Base-by-base conservation (phyloP, 2,797 vertebrate species). In the Centropyge bicolor region DNA sequence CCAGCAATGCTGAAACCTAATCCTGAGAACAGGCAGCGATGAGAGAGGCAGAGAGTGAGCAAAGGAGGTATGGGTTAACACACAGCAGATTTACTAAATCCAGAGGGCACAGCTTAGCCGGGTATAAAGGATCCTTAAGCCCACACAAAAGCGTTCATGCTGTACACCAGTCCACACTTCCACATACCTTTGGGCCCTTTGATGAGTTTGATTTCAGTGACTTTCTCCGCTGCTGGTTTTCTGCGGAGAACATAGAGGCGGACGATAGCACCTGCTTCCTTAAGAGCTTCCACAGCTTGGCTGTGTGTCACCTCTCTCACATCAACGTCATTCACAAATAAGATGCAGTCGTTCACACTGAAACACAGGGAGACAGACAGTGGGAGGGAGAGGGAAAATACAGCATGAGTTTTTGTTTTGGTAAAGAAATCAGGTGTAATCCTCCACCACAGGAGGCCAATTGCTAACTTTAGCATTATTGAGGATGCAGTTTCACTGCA, bases 1-100 rank as follows among this genome's bases (percentile, higher is more conserved):
- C 97, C 97, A 0, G 97, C 97, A 64, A 98, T 98, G 94, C 97
- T 98, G 93, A 98, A 98, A 59, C 97, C 97, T 82, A 98, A 94
- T 73, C 97, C 97, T 97, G 86, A 65, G 75, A 52, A 81, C 70
- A 70, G 40, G 48, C 76, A 74, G 74, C 22, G n/a, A 79, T 6
- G 74, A 77, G 67, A 73, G 56, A 70, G 61, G 64, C 73, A 80
- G 65, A 70, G 66, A 61, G 40, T 63, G 76, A 89, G 90, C 48
- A 81, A 74, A 86, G 46, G 45, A 81, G 66, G 57, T 62, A 72
- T 40, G 51, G 75, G 86, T 90, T 78, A 89, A 86, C 81, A 75
- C 59, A 68, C 65, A 84, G 80, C 76, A 80, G 83, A 84, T 83
- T 82, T 79, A 31, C 62, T 73, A 80, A 88, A 87, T 81, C 65